Conservation (phyloP, 2,888 invertebrate species). For the Ametastegia equiseti region DNA sequence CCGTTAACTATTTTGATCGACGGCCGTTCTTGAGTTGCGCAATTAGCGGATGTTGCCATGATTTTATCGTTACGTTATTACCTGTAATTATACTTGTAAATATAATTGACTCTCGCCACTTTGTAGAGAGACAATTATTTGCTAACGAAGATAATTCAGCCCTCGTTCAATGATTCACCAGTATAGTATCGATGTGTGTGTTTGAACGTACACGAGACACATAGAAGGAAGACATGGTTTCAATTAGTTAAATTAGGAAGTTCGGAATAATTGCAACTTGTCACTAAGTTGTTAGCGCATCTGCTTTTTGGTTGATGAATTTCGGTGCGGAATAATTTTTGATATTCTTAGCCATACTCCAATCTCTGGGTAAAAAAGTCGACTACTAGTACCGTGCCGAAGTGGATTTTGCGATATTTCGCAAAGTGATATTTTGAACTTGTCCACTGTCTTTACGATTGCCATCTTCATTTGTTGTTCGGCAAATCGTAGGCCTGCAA, state of each 20-base stretch:
- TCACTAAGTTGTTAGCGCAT: too few relatives aligned
- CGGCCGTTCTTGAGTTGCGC: not conserved
- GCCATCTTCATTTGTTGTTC: conserved; percentile 63
- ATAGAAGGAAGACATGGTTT: not conserved
- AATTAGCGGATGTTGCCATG: conserved; percentile 22
- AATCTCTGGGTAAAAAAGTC: conserved; percentile 45
- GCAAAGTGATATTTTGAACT: conserved; percentile 56
- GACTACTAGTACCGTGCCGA: conserved; percentile 30
- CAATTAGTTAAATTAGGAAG: too few relatives aligned
- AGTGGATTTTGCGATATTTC: conserved; percentile 50
- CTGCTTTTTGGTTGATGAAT: not conserved
- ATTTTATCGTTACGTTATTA: conserved; percentile 17
- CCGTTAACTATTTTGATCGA: not conserved
- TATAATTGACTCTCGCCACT: not conserved
- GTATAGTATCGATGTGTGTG: not conserved
- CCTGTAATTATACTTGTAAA: not conserved
- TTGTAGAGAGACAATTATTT: not conserved
- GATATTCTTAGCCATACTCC: conserved; percentile 53
- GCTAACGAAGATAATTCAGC: not conserved
- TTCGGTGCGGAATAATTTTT: not conserved
- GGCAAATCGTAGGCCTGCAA: conserved; percentile 64
- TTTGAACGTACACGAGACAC: not conserved
- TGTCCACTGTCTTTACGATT: conserved; percentile 57
- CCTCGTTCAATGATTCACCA: not conserved
- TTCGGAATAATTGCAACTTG: too few relatives aligned